Evolutionary conservation across 2,797 vertebrate species (phyloP), one percentile per base, ranked within the genome.

Genomic region (Etheostoma nigrum): DNA sequence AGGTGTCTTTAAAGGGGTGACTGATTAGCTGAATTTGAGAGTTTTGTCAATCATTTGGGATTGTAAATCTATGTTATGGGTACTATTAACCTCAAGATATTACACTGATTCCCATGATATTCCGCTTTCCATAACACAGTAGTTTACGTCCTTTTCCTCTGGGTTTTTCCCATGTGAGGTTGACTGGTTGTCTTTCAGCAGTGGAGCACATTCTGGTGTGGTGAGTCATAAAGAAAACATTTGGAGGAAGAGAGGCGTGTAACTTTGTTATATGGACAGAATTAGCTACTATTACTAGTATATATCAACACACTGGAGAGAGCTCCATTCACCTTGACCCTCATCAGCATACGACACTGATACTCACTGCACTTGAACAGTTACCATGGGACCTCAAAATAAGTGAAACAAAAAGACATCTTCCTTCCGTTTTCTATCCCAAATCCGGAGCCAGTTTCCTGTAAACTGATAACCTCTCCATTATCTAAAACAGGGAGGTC

Each of bases 391-490:
- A 84, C 64, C 77, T 59, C 9, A 58, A 69, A 63, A 74, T 13
- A 58, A 47, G 8, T 67, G 71, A 76, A 59, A 72, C 11, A 73
- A 76, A 79, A 74, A 53, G 2, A 4, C 4, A 42, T 74, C 64
- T 84, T 88, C 79, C 88, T 72, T 85, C 74, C 47, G 6, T n/a
- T 76, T 88, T 72, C 49, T 51, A 51, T 81, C 18, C 36, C n/a
- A 40, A 78, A 49, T 58, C 54, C 4, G 16, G 44, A 27, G 60
- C 23, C 54, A 42, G 74, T 87, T 94, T 95, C 89, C 92, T 90
- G 55, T 63, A n/a, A 27, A 68, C 57, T 14, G 84, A 83, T 92
- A 86, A 91, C 91, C 90, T 88, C 83, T 85, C 60, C 4, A 87
- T 93, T 93, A 87, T 86, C 54, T 82, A 11, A 67, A 73, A 81